Evolutionary conservation across 2,888 invertebrate species (phyloP).

Genomic region (Onthophagus sagittarius): DNA sequence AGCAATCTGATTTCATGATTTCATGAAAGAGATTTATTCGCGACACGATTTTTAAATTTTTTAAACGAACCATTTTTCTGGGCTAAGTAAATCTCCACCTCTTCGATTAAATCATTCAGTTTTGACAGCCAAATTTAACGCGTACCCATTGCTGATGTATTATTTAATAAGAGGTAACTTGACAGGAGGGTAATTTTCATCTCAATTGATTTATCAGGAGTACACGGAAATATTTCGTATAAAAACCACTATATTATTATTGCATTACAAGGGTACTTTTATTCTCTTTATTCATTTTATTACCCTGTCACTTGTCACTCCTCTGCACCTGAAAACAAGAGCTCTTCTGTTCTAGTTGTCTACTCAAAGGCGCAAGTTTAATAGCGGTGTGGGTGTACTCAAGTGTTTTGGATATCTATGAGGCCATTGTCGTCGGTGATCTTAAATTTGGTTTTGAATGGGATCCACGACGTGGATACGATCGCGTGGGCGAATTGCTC

Average conservation of each 20-base stretch:
- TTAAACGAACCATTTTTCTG: background rate
- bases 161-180: background rate
- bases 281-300: background rate
- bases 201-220: background rate
- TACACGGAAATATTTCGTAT: background rate
- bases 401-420: background rate
- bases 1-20: background rate
- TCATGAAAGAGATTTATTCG: background rate
- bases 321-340: background rate
- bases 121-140: background rate
- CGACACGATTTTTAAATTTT: background rate
- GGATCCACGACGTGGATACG: background rate
- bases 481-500: background rate
- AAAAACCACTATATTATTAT: background rate
- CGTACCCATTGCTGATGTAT: background rate
- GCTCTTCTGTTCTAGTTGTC: background rate
- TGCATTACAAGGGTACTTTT: background rate
- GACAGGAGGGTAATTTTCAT: background rate
- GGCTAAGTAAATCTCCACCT: background rate
- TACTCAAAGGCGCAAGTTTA: background rate
- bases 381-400: background rate
- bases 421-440: background rate
- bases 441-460: background rate
- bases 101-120: background rate
- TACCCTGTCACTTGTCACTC: background rate